Base-by-base conservation (phyloP, 2,888 invertebrate genomes). In the Acanthosepion esculentum region DNA sequence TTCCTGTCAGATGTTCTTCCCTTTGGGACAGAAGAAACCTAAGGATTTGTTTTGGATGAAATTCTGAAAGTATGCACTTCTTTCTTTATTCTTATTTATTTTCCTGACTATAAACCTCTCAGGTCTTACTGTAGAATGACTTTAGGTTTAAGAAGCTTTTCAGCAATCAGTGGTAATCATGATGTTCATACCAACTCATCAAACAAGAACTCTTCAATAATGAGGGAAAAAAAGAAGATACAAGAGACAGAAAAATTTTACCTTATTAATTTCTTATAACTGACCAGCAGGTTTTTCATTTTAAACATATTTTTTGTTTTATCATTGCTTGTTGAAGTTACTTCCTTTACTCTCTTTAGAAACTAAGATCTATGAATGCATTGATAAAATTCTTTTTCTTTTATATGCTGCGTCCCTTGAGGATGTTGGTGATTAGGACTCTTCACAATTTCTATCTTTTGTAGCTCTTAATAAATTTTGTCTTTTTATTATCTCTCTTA, bases 1-100 rank as follows among this genome's bases (percentile, higher is more conserved):
- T 78, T 78, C n/a, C 78, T n/a, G 78, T n/a, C 78, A 78, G 78
- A 78, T 78, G 78, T 78, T 78, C 78, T 78, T 78, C n/a, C 78
- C 78, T 78, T n/a, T n/a, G n/a, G 78, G 78, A 33, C n/a, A n/a
- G 12, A 33, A 0, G 12, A 33, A 78, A 78, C 10, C 78, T 8
- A 33, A 10, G 12, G n/a, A 23, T 0, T 78, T n/a, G 78, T n/a
- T n/a, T 0, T n/a, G 78, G n/a, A 18, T n/a, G n/a, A 15, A 78
- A n/a, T n/a, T n/a, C 33, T 78, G n/a, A 12, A 3, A 78, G 78
- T n/a, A 78, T 78, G 78, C 23, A 23, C 59, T 59, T 59, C 20
- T 59, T 59, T 23, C 55, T 55, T 55, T 29, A 78, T n/a, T 64
- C n/a, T 26, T 26, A 29, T 23, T 78, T 78, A 78, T n/a, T 33